Base-by-base conservation (phyloP, 2,113 vertebrate species). In the Aegithalos caudatus region DNA sequence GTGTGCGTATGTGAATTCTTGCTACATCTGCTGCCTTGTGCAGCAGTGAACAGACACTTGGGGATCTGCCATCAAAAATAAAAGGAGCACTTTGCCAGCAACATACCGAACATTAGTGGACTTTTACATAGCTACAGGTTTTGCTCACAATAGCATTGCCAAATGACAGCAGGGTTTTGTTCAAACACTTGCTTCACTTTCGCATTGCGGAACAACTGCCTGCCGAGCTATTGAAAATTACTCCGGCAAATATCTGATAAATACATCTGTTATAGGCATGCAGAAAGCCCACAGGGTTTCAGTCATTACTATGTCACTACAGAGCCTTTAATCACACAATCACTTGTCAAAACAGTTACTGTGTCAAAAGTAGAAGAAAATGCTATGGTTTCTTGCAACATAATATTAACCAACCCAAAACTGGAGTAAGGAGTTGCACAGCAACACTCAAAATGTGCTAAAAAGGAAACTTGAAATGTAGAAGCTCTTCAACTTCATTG, bases 51-150 rank as follows among this genome's bases (percentile, higher is more conserved):
- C 70, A 82, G 77, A 91, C 54, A 50, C 37, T 83, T 95, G 81
- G 83, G 84, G 61, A 85, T 82, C 47, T 92, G 95, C 94, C 92
- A 94, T 91, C 73, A 48, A 87, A 93, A 94, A 95, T 70, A 91
- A 94, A 94, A 90, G 2, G 50, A 84, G 50, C 56, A 78, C 37
- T 69, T 79, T 94, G 94, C 94, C 96, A 95, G 64, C 72, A 95
- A 50, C 81, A 91, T 82, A 90, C 90, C 67, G 50, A 96, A 97
- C 96, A 76, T 92, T 54, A 97, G 90, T 51, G 83, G 53, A 85
- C 78, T 91, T 83, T 58, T 57, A 86, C 64, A 66, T 53, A 91
- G 57, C 85, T 85, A 48, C 54, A 91, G 79, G 85, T 96, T 94
- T 94, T 62, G 86, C 67, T 96, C 94, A 50, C 1, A 8, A 40